Base-by-base conservation (phyloP, 2,888 invertebrate genomes). In the Lobophora halterata region DNA sequence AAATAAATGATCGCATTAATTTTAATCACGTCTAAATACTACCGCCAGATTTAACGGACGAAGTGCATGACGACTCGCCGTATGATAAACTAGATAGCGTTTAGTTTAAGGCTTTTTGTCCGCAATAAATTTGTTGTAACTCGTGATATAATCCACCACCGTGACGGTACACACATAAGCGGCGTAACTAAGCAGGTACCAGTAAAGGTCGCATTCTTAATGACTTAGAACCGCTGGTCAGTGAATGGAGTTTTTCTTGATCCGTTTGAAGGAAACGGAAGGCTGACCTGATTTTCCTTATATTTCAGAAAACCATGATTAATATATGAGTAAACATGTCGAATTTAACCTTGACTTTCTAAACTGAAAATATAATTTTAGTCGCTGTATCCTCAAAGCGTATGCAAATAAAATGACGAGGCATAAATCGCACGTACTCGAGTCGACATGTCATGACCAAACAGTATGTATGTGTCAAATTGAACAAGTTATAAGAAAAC, bases 91-190 rank as follows among this genome's bases (percentile, higher is more conserved):
- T 61, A 57, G 52, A 40, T 39, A 49, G 48, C 55, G 61, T 61
- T 58, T 61, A 60, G 55, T 56, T 60, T 50, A 11, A 41, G 49
- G 51, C 52, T 54, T 47, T 53, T 55, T 53, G 31, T 37, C 35
- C 33, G 50, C 38, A 44, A 42, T 39, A 39, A 43, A 49, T 32
- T 38, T 5, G 33, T 41, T 24, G 30, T 21, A 16, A 34, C 43
- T n/a, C 41, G 37, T 49, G 26, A 47, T 46, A 36, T 49, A 48
- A 48, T 48, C 43, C 45, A 48, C 32, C 30, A 57, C 52, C 66
- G 61, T 64, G 60, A 64, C 60, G 57, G 51, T 55, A 62, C 58
- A 58, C 43, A 45, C 49, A 53, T 61, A 55, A 52, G 52, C 46
- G 56, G 52, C 47, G 46, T 59, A 58, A 55, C 50, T 43, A 49